These are phyloP conservation scores for Leptinotarsa texana DNA, from an alignment of 1,140 invertebrate genomes.

Conservation along the genomic window DNA sequence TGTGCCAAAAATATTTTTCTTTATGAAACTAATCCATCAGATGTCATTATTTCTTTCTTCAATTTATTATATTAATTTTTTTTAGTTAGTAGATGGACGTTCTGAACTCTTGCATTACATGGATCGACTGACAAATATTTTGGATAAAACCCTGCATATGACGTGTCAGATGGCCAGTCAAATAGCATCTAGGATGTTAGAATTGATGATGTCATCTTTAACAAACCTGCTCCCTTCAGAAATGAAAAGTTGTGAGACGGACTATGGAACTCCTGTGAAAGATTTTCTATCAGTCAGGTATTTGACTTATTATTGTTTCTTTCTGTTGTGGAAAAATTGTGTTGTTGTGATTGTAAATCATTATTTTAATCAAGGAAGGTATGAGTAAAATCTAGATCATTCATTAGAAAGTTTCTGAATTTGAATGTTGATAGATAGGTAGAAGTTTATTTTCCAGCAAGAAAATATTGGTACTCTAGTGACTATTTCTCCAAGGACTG, in stretches of 20 bases:
- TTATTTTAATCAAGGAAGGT: no score
- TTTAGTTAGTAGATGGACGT: constrained; percentile 49
- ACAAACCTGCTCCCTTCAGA: constrained; percentile 67
- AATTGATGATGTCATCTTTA: constrained; percentile 61
- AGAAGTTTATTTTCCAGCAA: no score
- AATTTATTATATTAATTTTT: constrained; percentile 24
- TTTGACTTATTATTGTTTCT: constrained; percentile 20
- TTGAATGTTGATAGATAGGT: no score
- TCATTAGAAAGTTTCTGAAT: no score
- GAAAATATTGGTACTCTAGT: no score
- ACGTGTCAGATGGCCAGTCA: constrained; percentile 61
- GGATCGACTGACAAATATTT: constrained; percentile 57
- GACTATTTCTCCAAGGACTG: no score
- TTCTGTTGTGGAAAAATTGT: no score
- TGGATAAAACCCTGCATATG: constrained; percentile 61
- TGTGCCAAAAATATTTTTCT: background rate
- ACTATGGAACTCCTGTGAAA: constrained; percentile 66
- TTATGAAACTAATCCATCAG: background rate
- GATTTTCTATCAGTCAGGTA: constrained; percentile 76
- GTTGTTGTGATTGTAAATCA: no score
- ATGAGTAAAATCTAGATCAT: no score
- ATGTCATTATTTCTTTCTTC: background rate
- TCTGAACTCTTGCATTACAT: constrained; percentile 60
- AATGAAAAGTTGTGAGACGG: constrained; percentile 64
- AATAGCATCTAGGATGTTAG: constrained; percentile 57